Evolutionary conservation across 2,113 vertebrate species (phyloP).

Genomic region (Sardina pilchardus): DNA sequence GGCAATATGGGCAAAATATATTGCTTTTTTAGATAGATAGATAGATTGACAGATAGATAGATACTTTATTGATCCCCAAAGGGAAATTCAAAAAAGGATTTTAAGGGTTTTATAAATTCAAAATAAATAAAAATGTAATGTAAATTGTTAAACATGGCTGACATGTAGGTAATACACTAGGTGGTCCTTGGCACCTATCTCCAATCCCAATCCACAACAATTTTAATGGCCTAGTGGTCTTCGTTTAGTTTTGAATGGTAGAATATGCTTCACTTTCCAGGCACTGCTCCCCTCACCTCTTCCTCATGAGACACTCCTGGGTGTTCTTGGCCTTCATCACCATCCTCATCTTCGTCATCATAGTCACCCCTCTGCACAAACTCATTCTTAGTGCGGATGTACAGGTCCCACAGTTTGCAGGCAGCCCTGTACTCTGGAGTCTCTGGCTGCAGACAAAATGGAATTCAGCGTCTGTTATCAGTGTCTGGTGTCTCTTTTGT

Average conservation of each 20-base stretch:
- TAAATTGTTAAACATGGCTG: background rate
- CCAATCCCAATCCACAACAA: background rate
- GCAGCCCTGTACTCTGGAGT: constrained; percentile 93
- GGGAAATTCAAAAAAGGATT: background rate
- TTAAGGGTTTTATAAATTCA: no score
- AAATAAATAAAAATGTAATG: no score
- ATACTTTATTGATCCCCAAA: no score
- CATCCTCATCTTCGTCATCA: constrained; percentile 92
- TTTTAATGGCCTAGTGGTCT: background rate
- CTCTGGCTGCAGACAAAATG: constrained; percentile 76
- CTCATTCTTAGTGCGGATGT: constrained; percentile 93
- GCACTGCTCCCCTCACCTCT: constrained; percentile 70
- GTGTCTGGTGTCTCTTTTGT: background rate
- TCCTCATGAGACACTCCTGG: constrained; percentile 82
- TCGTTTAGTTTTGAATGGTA: background rate
- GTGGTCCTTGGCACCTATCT: background rate
- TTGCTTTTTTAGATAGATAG: background rate
- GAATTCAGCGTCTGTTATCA: background rate
- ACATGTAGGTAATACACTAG: background rate
- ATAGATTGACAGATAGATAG: no score
- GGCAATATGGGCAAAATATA: no score
- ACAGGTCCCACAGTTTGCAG: constrained; percentile 95
- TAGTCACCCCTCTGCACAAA: constrained; percentile 94
- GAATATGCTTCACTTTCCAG: background rate
- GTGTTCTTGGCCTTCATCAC: constrained; percentile 83